Conservation (phyloP, 1,140 invertebrate genomes). For the Drosophila malerkotliana region DNA sequence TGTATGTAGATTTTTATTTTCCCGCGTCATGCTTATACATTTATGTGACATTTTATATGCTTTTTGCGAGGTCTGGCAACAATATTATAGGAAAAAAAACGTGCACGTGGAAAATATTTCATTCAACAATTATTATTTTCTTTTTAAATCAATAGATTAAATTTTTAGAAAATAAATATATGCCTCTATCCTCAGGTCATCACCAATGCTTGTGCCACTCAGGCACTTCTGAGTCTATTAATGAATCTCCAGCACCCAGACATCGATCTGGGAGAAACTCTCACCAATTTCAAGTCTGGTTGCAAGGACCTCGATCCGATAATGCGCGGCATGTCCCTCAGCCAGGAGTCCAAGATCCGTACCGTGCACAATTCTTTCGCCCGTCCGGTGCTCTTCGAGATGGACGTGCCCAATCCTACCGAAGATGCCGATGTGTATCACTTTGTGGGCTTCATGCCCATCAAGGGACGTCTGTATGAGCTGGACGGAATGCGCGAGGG, state of each 20-base stretch:
- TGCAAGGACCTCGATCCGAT: constrained; percentile 96
- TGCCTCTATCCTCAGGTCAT: constrained; percentile 99
- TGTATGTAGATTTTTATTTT: no score
- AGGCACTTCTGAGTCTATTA: constrained; percentile 97
- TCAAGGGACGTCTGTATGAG: constrained; percentile 97
- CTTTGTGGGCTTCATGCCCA: constrained; percentile 98
- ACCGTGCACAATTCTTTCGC: constrained; percentile 99
- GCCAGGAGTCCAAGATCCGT: constrained; percentile 97
- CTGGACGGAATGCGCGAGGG: constrained; percentile 97
- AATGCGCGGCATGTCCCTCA: constrained; percentile 96
- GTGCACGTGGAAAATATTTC: no score
- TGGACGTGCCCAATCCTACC: constrained; percentile 90
- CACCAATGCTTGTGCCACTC: constrained; percentile 99
- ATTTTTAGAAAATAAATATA: constrained; percentile 84
- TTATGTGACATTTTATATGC: no score
- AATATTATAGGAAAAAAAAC: no score
- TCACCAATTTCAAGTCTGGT: constrained; percentile 96
- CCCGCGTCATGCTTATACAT: no score
- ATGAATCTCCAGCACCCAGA: constrained; percentile 95
- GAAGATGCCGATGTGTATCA: constrained; percentile 99
- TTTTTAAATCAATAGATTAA: no score
- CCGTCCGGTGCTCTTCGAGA: constrained; percentile 97
- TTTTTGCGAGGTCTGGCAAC: no score
- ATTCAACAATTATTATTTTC: no score
- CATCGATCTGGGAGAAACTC: constrained; percentile 92